These are phyloP conservation scores for Pseudorectes ferrugineus DNA, from an alignment of 2,113 vertebrate genomes.

Conservation along the genomic window DNA sequence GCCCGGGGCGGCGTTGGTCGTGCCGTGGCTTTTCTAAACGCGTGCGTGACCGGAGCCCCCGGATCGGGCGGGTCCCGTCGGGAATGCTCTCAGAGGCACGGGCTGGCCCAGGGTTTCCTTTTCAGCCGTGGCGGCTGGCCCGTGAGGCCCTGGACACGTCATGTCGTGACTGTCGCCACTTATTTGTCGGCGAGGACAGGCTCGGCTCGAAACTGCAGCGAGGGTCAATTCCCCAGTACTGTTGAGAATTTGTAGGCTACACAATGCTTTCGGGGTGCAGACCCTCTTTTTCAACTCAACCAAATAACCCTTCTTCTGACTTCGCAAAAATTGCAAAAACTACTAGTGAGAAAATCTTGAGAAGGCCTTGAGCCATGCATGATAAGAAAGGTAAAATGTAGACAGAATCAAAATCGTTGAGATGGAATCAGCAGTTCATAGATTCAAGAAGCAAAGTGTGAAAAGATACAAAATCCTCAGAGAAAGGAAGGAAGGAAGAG, in stretches of 20 bases:
- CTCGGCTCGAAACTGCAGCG: too few relatives aligned
- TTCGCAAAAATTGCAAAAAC: not conserved
- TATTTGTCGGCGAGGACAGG: too few relatives aligned
- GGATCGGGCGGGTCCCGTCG: too few relatives aligned
- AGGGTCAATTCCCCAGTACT: fast-evolving
- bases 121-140: fast-evolving
- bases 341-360: not conserved
- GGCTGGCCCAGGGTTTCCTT: not conserved
- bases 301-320: not conserved
- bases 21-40: not conserved
- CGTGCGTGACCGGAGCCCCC: not conserved
- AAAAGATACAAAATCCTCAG: not conserved
- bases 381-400: not conserved
- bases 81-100: not conserved
- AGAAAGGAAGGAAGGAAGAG: not conserved
- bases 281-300: too few relatives aligned
- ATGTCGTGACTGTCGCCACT: not conserved
- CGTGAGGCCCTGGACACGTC: too few relatives aligned
- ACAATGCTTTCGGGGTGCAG: fast-evolving
- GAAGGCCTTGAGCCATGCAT: not conserved
- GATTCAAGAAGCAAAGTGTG: not conserved
- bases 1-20: too few relatives aligned
- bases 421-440: not conserved
- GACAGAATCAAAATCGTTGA: not conserved
- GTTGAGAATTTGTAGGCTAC: not conserved